Evolutionary conservation across 2,888 invertebrate species (phyloP), one percentile per base, ranked within the genome.

Genomic region (Mesoligia furuncula): DNA sequence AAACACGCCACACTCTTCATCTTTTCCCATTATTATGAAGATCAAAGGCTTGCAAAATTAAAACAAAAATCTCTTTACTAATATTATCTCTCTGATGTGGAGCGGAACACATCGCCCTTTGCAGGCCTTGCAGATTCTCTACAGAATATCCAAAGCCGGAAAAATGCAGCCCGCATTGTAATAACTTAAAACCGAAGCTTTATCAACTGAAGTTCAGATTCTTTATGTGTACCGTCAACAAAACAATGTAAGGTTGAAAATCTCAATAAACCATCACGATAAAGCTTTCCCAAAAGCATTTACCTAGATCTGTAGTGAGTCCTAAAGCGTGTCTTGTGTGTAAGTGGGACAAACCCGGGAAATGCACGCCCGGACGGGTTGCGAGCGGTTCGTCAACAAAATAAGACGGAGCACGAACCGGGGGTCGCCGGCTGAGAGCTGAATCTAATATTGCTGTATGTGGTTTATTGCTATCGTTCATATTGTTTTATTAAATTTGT

Each of bases 191-290:
- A 70, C 8, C 20, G 15, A 15, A 72, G 15, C 42, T 64, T 65
- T 79, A 73, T 79, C 79, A 73, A 48, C 20, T 20, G 48, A 51
- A 68, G 31, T 68, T 59, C 5, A 48, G 13, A 73, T 73, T 62
- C 62, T 62, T 42, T 71, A 71, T 61, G n/a, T 24, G 11, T 81
- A 67, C 74, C 66, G 84, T 84, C 81, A 84, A 65, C 78, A 84
- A 70, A n/a, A n/a, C 81, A 84, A n/a, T n/a, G n/a, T n/a, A 36
- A 64, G 70, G 69, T 73, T 42, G 27, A 66, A 74, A 82, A 62
- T 71, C 73, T 75, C 73, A 81, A 71, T 82, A 79, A 84, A 81
- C 81, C 48, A 27, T 45, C 59, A 67, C 39, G 85, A 71, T 68
- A 85, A 79, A 78, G 42, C 72, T 67, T 36, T 13, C 68, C 27